phyloP scores from a whole-genome alignment of 2,888 invertebrate species.

The Pristionchus mayeri region DNA sequence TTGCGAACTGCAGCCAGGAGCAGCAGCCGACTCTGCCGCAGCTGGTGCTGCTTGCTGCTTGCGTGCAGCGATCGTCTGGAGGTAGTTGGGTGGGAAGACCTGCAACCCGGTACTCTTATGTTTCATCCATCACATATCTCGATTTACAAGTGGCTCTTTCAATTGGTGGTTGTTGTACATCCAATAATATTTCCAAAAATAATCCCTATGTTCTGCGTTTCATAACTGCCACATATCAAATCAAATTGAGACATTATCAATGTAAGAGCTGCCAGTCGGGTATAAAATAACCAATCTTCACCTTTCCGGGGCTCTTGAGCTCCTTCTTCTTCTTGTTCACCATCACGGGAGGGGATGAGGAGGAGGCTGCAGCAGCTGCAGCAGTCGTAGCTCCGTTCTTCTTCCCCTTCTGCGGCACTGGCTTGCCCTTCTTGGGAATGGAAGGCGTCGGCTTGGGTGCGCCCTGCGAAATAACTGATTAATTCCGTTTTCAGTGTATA shows the following conservation, averaged over 20 bases:
- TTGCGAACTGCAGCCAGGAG: not conserved
- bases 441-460: not conserved
- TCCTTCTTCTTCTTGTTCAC: slow-evolving; percentile 49
- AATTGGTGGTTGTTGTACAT: not conserved
- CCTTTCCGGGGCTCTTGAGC: slow-evolving; percentile 48
- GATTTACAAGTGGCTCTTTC: no score
- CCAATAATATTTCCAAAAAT: not conserved
- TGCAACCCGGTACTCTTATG: not conserved
- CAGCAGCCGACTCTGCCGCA: not conserved
- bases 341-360: slow-evolving; percentile 25
- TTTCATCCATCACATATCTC: not conserved
- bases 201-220: not conserved
- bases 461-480: not conserved
- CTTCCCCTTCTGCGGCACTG: not conserved
- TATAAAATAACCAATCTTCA: not conserved
- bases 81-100: slow-evolving; percentile 47
- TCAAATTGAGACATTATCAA: no score
- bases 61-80: not conserved
- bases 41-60: not conserved
- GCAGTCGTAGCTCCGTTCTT: slow-evolving; percentile 14
- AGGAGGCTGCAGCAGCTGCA: not conserved
- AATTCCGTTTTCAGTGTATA: not conserved
- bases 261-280: no score
- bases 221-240: not conserved
- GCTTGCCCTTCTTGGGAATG: not conserved